Percentiles rank a stretch among this genome's conserved stretches.
phyloP scores from a whole-genome alignment of 2,113 vertebrate genomes.

The Tupaia chinensis region DNA sequence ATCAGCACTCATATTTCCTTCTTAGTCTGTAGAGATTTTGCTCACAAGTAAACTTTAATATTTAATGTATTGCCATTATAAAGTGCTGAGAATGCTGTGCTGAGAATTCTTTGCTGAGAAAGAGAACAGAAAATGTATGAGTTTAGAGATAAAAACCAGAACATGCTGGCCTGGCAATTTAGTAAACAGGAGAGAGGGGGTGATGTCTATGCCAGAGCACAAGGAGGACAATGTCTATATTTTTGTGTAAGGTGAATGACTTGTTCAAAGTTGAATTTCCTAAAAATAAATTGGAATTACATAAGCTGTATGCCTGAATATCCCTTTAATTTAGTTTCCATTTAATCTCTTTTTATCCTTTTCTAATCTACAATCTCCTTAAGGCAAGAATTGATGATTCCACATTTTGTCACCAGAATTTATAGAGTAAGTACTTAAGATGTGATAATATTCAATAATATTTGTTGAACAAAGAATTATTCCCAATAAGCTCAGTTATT shows the following conservation, averaged over 20 bases:
- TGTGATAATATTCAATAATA: background rate
- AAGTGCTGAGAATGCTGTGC: conserved; percentile 50
- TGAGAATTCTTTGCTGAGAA: conserved; percentile 16
- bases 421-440: background rate
- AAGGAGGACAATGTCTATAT: rapidly evolving
- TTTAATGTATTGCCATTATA: conserved; percentile 61
- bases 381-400: background rate
- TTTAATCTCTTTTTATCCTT: background rate
- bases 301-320: background rate
- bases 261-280: background rate
- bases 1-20: background rate
- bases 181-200: background rate
- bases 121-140: background rate
- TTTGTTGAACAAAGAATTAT: background rate
- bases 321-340: background rate
- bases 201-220: rapidly evolving
- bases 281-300: conserved; percentile 1
- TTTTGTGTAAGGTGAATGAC: background rate
- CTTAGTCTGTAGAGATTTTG: conserved; percentile 43
- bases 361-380: background rate
- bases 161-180: background rate
- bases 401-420: background rate
- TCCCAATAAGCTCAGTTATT: background rate
- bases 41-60: background rate
- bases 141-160: background rate